Conservation (phyloP, 2,888 invertebrate species). For the Tetramorium bicarinatum region DNA sequence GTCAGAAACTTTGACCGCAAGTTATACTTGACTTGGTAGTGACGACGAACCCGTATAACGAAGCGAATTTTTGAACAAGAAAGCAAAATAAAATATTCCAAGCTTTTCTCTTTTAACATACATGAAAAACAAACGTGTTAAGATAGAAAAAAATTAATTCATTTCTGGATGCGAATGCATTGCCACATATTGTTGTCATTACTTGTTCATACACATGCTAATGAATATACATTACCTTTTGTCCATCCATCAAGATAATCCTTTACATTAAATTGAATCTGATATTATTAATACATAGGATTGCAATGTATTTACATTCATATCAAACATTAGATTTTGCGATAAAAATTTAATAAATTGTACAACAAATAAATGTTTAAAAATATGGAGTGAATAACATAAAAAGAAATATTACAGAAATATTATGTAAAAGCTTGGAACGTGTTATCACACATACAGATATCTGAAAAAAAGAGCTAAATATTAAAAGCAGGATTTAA, state of each 20-base stretch:
- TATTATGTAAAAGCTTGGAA: background rate
- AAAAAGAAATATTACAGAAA: background rate
- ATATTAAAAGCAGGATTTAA: background rate
- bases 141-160: background rate
- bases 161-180: background rate
- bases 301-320: conserved; percentile 7
- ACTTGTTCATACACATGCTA: background rate
- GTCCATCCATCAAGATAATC: background rate
- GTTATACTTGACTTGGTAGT: conserved; percentile 25
- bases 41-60: conserved; percentile 1
- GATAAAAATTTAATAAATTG: background rate
- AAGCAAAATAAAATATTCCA: background rate
- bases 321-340: background rate
- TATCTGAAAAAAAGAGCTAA: background rate
- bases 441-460: background rate
- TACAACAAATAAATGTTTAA: background rate
- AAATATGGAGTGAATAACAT: background rate
- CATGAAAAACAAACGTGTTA: background rate
- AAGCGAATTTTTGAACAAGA: conserved; percentile 4
- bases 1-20: conserved; percentile 50
- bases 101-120: background rate
- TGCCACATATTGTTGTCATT: background rate
- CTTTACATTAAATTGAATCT: conserved; percentile 26
- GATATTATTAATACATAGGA: conserved; percentile 24
- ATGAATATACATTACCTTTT: conserved; percentile 19